Percentiles rank a stretch among this genome's conserved stretches.
Conservation (phyloP, 2,888 invertebrate species). For the Galeruca laticollis region DNA sequence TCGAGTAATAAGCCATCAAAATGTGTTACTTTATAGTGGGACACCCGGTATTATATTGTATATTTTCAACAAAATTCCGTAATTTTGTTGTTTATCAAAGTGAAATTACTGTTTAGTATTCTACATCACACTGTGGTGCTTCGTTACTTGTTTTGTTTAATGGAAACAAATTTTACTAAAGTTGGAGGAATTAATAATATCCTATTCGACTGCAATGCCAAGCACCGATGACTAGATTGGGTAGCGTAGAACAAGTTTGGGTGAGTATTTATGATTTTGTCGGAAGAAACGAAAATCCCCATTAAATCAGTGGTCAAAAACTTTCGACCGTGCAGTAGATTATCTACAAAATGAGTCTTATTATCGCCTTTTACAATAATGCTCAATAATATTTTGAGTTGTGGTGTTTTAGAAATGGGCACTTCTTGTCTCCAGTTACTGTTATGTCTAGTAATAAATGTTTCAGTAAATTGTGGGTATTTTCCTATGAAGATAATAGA, state of each 20-base stretch:
- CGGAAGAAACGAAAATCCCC: slow-evolving; percentile 50
- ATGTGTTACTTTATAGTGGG: no score
- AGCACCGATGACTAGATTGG: slow-evolving; percentile 55
- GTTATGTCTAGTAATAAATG: slow-evolving; percentile 18
- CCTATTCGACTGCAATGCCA: slow-evolving; percentile 42
- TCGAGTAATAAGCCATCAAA: no score
- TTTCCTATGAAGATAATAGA: background rate
- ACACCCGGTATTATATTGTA: no score
- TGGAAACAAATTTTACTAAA: background rate
- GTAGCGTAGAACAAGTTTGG: slow-evolving; percentile 57
- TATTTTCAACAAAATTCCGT: no score
- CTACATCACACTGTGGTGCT: no score
- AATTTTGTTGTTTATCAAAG: no score
- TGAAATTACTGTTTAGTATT: no score
- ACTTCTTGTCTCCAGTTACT: slow-evolving; percentile 21
- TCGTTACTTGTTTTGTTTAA: no score
- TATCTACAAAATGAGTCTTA: slow-evolving; percentile 51
- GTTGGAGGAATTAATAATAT: slow-evolving; percentile 32
- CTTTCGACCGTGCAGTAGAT: slow-evolving; percentile 47
- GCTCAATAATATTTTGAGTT: slow-evolving; percentile 44
- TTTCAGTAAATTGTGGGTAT: slow-evolving; percentile 9
- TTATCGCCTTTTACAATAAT: slow-evolving; percentile 48
- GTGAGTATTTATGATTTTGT: slow-evolving; percentile 58
- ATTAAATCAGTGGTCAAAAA: slow-evolving; percentile 53
- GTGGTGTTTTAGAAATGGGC: slow-evolving; percentile 39